Evolutionary conservation across 1,140 invertebrate genomes (phyloP), one percentile per base, ranked within the genome.

Genomic region (Eulimnadia texana): DNA sequence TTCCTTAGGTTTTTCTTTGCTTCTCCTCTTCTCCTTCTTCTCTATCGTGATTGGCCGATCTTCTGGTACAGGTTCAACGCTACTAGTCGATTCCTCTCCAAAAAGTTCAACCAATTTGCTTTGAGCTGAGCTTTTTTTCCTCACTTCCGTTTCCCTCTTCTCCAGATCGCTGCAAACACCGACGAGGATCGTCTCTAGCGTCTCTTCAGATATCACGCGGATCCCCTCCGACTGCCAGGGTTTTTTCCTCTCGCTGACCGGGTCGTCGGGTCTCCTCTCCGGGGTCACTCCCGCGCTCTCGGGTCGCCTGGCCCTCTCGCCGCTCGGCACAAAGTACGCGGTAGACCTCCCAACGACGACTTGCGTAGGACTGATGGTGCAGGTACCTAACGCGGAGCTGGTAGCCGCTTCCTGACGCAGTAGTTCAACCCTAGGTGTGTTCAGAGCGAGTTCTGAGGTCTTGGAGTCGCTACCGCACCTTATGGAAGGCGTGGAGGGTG

Each of bases 351-450:
- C 55, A 13, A 57, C 24, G 9, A 57, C 55, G 11, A 57, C 55
- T n/a, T 57, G 55, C 2, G 55, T 57, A 28, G 55, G 55, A 29
- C 55, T 57, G 28, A 57, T 57, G 27, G 33, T 20, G 55, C 27
- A 29, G 13, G 25, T 57, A 33, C 27, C 20, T 33, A 57, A 33
- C 2, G 11, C 24, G 9, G 55, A 33, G 20, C 55, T 57, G 10
- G 27, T 33, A 20, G 33, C 33, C 10, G 33, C 22, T 29, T 57
- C 55, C 20, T 57, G 55, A 11, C 55, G 25, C 0, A 57, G 55
- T 1, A 33, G 27, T 33, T 57, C 55, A 11, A 57, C 27, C 19
- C 55, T 27, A 25, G 2, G 19, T 3, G 28, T 29, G 16, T 57
- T 29, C 3, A 33, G 55, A 22, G 55, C 33, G 2, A 29, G 20